Percentiles rank a stretch among this genome's conserved stretches.
phyloP scores from a whole-genome alignment of 2,113 vertebrate species.

The Pyrgilauda ruficollis region DNA sequence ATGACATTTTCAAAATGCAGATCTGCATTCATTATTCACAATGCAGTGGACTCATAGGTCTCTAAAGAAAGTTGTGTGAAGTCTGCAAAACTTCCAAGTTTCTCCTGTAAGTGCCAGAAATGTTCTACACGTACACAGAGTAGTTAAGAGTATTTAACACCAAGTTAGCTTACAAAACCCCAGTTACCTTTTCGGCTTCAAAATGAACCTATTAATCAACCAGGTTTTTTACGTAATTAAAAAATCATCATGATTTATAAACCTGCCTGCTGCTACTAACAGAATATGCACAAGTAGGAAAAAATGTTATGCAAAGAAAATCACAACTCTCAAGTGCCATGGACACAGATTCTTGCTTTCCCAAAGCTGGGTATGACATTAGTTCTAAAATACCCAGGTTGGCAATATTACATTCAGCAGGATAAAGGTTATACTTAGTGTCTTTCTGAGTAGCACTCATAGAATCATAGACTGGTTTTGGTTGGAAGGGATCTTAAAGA shows the following conservation, averaged over 20 bases:
- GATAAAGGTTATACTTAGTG: neutral
- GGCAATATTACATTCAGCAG: neutral
- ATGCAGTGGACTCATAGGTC: accelerated
- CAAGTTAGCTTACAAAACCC: neutral
- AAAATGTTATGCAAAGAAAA: neutral
- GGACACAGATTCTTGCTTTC: neutral
- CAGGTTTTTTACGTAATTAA: neutral
- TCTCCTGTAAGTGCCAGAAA: neutral
- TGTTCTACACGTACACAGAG: neutral
- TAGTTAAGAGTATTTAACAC: neutral
- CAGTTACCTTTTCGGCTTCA: neutral
- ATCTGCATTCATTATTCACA: neutral
- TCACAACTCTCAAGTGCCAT: neutral
- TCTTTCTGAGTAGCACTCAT: neutral
- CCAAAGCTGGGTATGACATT: neutral
- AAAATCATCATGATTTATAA: neutral
- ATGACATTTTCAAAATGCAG: neutral
- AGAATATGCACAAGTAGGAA: neutral
- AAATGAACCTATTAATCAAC: neutral
- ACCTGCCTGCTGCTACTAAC: neutral
- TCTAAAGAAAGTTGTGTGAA: neutral
- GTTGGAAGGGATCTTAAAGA: neutral
- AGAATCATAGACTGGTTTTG: neutral
- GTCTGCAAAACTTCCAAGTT: neutral
- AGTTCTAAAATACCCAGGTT: neutral